A percentile compares a stretch with the other conserved stretches of the same genome.
phyloP scores from a whole-genome alignment of 2,797 vertebrate species.

The Podargus strigoides region DNA sequence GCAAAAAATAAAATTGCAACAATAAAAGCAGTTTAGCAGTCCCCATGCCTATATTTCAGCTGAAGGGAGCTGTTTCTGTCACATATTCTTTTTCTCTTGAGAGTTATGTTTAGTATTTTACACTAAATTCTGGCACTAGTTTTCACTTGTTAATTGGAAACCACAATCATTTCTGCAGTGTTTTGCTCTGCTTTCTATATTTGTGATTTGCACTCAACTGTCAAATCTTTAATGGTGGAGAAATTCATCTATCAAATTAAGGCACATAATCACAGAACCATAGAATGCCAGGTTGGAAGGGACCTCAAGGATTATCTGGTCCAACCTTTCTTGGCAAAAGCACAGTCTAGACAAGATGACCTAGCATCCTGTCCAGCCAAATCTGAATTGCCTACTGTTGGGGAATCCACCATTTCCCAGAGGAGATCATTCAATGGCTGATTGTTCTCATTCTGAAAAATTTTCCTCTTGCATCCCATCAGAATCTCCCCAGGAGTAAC shows the following conservation, averaged over 20 bases:
- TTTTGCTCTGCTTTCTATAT: constrained; percentile 4
- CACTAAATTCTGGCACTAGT: neutral
- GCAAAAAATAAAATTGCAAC: constrained; percentile 36
- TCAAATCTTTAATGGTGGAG: neutral
- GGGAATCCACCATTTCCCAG: too few species aligned
- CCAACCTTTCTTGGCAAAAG: neutral
- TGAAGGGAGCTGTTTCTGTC: constrained; percentile 25
- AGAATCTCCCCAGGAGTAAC: too few species aligned
- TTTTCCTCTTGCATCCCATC: too few species aligned
- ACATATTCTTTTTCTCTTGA: constrained; percentile 18
- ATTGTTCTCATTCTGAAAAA: too few species aligned
- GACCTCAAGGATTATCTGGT: neutral
- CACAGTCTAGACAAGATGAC: neutral
- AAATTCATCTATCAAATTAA: neutral
- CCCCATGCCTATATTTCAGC: constrained; percentile 6
- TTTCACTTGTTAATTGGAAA: constrained; percentile 40
- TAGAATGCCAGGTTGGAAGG: neutral
- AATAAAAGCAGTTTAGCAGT: constrained; percentile 43
- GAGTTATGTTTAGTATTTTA: constrained; percentile 21
- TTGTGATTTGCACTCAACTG: neutral
- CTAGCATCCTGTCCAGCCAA: neutral
- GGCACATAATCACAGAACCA: too few species aligned
- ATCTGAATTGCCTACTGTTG: too few species aligned
- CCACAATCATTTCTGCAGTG: neutral
- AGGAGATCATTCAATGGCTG: too few species aligned